These are phyloP conservation scores for Drosophila paramelanica DNA, from an alignment of 2,888 invertebrate species.

Conservation along the genomic window DNA sequence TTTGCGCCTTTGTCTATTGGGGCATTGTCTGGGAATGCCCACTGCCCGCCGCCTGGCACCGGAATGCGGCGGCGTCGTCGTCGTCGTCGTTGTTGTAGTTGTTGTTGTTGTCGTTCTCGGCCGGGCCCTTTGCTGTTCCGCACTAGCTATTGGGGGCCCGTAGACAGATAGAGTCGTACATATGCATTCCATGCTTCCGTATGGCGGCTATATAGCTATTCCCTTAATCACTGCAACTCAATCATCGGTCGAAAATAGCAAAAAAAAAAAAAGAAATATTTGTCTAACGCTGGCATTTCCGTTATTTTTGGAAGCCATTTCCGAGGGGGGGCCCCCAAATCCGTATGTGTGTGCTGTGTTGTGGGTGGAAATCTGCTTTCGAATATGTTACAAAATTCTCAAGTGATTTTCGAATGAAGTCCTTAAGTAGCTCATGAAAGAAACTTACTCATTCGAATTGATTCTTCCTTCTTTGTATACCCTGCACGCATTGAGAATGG, in stretches of 20 bases:
- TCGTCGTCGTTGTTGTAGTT: constrained; percentile 3
- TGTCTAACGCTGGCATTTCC: constrained; percentile 63
- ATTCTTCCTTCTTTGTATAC: neutral
- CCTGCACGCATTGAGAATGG: neutral
- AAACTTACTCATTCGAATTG: constrained; percentile 10
- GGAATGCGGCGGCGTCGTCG: constrained; percentile 56
- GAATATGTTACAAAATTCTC: constrained; percentile 10
- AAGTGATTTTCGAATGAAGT: constrained; percentile 23
- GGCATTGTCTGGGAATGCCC: constrained; percentile 77
- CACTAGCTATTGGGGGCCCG: constrained; percentile 15
- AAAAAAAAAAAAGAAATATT: neutral
- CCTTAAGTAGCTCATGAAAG: constrained; percentile 19
- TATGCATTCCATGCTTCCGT: constrained; percentile 69
- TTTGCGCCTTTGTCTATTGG: constrained; percentile 19
- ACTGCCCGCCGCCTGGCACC: constrained; percentile 53
- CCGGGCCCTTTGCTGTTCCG: constrained; percentile 30
- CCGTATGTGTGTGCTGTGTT: neutral
- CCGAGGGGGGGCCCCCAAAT: constrained; percentile 9
- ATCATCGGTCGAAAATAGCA: constrained; percentile 76
- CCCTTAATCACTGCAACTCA: constrained; percentile 73
- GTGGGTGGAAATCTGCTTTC: constrained; percentile 9
- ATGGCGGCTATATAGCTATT: constrained; percentile 31
- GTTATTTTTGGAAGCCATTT: constrained; percentile 67
- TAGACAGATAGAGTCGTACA: constrained; percentile 34
- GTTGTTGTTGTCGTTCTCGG: constrained; percentile 9